phyloP scores from a whole-genome alignment of 2,797 vertebrate genomes.

The Sparus aurata region DNA sequence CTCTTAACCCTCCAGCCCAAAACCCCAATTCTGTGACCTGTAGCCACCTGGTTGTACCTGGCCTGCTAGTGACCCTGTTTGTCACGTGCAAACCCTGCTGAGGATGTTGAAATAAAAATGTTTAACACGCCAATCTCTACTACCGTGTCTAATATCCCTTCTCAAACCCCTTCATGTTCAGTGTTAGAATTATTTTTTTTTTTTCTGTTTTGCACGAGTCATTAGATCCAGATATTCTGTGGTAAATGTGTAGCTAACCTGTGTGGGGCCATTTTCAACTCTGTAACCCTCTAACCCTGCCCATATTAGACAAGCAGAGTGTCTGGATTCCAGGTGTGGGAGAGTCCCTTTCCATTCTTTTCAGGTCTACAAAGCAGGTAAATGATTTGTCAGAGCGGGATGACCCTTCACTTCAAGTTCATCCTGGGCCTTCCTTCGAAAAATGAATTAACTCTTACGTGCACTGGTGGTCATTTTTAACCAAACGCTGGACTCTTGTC shows the following conservation, averaged over 20 bases:
- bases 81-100: neutral
- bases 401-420: slow-evolving; percentile 64
- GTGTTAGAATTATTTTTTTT: neutral
- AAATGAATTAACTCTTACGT: neutral
- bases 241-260: slow-evolving; percentile 64
- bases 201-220: neutral
- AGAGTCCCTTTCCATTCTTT: slow-evolving; percentile 66
- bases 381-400: slow-evolving; percentile 75
- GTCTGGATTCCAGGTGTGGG: slow-evolving; percentile 79
- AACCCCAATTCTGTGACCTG: slow-evolving; percentile 32
- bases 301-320: slow-evolving; percentile 42
- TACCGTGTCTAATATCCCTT: neutral
- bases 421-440: neutral
- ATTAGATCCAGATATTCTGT: neutral
- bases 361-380: slow-evolving; percentile 67
- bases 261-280: slow-evolving; percentile 44
- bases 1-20: slow-evolving; percentile 29
- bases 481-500: neutral
- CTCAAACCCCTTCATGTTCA: neutral
- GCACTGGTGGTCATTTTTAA: neutral
- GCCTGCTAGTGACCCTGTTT: slow-evolving; percentile 1
- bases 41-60: slow-evolving; percentile 35
- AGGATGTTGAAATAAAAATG: neutral
- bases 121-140: neutral
- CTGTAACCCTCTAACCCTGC: slow-evolving; percentile 58